Percentiles rank a stretch among this genome's conserved stretches.
These are phyloP conservation scores for Decapterus maruadsi DNA, from an alignment of 2,797 vertebrate genomes.

Conservation along the genomic window DNA sequence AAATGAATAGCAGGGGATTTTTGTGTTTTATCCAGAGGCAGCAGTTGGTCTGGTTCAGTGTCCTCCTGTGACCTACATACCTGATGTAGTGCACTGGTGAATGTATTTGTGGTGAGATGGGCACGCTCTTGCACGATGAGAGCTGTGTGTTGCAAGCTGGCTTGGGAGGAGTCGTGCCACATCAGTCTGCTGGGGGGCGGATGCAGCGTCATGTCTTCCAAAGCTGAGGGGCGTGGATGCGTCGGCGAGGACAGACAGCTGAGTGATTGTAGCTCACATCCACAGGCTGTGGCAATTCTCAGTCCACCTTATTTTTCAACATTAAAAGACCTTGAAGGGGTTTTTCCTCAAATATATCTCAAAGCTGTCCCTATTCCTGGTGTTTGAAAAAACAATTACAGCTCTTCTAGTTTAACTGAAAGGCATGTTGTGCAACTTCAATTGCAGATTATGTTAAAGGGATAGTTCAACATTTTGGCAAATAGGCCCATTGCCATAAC, in stretches of 20 bases:
- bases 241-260: conserved; percentile 18
- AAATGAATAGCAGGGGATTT: background rate
- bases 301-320: background rate
- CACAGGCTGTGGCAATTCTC: background rate
- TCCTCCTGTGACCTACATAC: conserved; percentile 15
- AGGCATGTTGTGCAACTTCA: background rate
- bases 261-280: conserved; percentile 19
- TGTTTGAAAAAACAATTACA: background rate
- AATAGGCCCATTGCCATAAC: too few relatives aligned
- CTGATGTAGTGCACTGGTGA: conserved; percentile 8
- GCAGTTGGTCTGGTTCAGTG: background rate
- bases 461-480: too few relatives aligned
- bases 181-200: conserved; percentile 32
- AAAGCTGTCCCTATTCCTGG: too few relatives aligned
- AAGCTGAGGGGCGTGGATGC: conserved; percentile 11
- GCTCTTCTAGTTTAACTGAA: background rate
- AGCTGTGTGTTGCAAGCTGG: conserved; percentile 28
- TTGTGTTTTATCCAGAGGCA: background rate
- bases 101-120: background rate
- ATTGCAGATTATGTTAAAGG: too few relatives aligned
- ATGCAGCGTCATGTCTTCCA: conserved; percentile 28
- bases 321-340: too few relatives aligned
- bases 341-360: background rate
- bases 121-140: conserved; percentile 29
- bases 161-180: conserved; percentile 12